Conservation (phyloP, 2,797 vertebrate genomes). For the Basileuterus tristriatus region DNA sequence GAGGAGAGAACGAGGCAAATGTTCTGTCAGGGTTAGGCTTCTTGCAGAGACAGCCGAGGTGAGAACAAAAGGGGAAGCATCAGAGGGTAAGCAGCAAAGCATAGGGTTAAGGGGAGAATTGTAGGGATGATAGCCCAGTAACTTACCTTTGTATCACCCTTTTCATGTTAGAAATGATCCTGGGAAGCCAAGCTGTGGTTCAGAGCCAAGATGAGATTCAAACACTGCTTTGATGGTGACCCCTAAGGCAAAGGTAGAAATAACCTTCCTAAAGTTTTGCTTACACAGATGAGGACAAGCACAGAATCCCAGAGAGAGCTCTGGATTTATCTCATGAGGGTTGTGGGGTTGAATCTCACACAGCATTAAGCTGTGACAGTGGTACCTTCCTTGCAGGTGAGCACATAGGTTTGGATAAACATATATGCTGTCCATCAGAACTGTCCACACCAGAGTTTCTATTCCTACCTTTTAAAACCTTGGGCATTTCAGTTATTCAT, state of each 20-base stretch:
- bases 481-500: neutral
- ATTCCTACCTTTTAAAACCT: neutral
- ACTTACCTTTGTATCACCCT: neutral
- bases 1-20: neutral
- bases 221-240: neutral
- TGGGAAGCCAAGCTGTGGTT: slow-evolving; percentile 21
- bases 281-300: neutral
- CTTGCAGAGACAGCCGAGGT: neutral
- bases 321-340: neutral
- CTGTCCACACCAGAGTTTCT: neutral
- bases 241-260: neutral
- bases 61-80: neutral
- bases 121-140: neutral
- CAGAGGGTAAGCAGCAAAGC: slow-evolving; percentile 26
- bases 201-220: neutral
- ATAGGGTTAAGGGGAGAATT: slow-evolving; percentile 28
- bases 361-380: neutral
- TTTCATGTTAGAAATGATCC: slow-evolving; percentile 26
- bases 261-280: slow-evolving; percentile 4
- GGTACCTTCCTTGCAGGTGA: neutral
- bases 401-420: neutral
- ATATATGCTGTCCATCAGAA: neutral
- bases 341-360: neutral
- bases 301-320: neutral
- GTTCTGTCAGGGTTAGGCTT: neutral